These are phyloP conservation scores for rat (Rattus norvegicus) DNA, from an alignment of 2,113 vertebrate species.

Conservation along the genomic window DNA sequence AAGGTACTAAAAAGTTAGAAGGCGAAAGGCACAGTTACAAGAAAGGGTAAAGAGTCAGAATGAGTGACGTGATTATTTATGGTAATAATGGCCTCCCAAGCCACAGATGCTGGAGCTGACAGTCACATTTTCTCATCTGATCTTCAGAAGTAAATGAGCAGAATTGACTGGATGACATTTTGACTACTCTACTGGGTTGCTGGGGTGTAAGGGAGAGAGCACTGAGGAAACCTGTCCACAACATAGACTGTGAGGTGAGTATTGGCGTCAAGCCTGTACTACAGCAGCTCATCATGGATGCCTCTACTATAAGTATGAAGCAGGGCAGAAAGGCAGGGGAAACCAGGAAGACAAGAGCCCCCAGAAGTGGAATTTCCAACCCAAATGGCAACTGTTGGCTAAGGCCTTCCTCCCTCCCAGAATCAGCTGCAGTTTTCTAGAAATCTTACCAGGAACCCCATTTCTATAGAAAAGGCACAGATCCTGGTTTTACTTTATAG, in stretches of 20 bases:
- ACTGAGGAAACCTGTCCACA: neutral
- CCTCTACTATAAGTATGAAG: neutral
- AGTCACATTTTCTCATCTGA: slow-evolving; percentile 5
- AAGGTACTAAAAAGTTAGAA: neutral
- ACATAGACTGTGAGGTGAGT: neutral
- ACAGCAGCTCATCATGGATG: neutral
- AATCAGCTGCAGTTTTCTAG: neutral
- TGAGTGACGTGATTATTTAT: neutral
- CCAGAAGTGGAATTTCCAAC: neutral
- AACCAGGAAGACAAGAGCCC: neutral
- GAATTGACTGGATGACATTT: neutral
- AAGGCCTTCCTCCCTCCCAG: no score
- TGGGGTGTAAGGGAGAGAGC: neutral
- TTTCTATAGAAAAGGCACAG: neutral
- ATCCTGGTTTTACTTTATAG: neutral
- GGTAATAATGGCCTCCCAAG: neutral
- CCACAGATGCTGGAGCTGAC: neutral
- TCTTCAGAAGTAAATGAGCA: neutral
- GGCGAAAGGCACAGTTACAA: neutral
- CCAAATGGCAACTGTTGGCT: no score
- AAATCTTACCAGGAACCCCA: neutral
- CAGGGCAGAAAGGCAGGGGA: neutral
- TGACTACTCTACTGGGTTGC: neutral
- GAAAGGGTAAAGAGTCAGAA: neutral
- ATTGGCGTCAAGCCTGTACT: neutral